These are phyloP conservation scores for Apotomis capreana DNA, from an alignment of 2,888 invertebrate species.

Conservation along the genomic window DNA sequence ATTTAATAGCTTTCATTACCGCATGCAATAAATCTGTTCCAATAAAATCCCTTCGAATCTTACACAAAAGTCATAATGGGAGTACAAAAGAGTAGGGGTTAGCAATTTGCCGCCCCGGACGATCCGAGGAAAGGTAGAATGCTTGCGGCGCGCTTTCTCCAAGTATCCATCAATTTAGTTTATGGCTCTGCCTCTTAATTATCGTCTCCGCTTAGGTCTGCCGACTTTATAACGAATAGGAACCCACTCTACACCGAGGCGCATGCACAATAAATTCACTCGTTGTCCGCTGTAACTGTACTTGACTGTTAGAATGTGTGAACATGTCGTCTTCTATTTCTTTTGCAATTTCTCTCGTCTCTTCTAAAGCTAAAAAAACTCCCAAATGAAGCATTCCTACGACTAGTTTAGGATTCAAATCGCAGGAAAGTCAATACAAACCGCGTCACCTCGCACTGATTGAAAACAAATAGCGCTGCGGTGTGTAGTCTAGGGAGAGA, in stretches of 20 bases:
- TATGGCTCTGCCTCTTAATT: slow-evolving; percentile 38
- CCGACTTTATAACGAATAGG: slow-evolving; percentile 30
- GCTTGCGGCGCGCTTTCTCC: slow-evolving; percentile 37
- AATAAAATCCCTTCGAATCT: slow-evolving; percentile 19
- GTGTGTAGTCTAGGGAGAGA: slow-evolving; percentile 63
- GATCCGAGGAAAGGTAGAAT: slow-evolving; percentile 24
- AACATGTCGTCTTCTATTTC: slow-evolving; percentile 57
- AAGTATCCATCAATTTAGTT: slow-evolving; percentile 37
- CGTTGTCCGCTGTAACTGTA: slow-evolving; percentile 60
- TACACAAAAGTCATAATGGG: slow-evolving; percentile 29
- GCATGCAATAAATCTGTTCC: slow-evolving; percentile 22
- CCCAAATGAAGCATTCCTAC: slow-evolving; percentile 42
- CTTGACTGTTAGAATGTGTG: slow-evolving; percentile 58
- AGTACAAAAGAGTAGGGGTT: slow-evolving; percentile 29
- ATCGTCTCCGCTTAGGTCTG: slow-evolving; percentile 42
- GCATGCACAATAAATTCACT: slow-evolving; percentile 61
- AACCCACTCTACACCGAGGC: slow-evolving; percentile 43
- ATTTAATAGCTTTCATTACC: neutral
- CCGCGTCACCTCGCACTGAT: slow-evolving; percentile 46
- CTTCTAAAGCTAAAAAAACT: slow-evolving; percentile 41
- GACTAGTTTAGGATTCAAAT: slow-evolving; percentile 46
- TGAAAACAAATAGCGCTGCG: slow-evolving; percentile 48
- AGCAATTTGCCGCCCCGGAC: slow-evolving; percentile 26
- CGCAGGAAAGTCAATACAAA: slow-evolving; percentile 45
- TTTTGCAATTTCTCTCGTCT: slow-evolving; percentile 66